Percentiles rank a stretch among this genome's conserved stretches.
These are phyloP conservation scores for Vimba vimba DNA, from an alignment of 2,113 vertebrate species.

Conservation along the genomic window DNA sequence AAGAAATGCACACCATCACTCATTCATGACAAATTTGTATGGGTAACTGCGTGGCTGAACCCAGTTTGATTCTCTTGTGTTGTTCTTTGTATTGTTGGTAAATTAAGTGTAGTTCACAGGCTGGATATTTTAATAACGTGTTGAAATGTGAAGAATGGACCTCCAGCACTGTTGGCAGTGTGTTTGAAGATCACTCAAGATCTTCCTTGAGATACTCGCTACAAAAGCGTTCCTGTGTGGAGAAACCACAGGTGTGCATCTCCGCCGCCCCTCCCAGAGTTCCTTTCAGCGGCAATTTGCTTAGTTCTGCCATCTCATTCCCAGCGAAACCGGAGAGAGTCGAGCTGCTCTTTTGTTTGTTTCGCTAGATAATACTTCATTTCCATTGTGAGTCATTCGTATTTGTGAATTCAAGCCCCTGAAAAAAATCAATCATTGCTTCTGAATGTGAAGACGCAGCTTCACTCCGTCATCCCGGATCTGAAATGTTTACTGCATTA, in stretches of 20 bases:
- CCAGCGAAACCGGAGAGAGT: background rate
- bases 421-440: background rate
- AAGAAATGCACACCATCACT: background rate
- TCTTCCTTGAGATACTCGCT: background rate
- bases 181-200: constrained; percentile 18
- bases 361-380: constrained; percentile 1
- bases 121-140: constrained; percentile 26
- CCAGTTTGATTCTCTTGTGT: background rate
- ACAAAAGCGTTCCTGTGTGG: constrained; percentile 28
- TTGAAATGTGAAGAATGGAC: constrained; percentile 30
- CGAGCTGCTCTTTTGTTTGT: background rate
- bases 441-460: background rate
- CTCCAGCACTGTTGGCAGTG: background rate
- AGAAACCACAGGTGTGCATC: constrained; percentile 26
- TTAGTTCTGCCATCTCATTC: constrained; percentile 15
- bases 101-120: background rate
- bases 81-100: background rate
- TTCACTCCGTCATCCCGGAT: background rate
- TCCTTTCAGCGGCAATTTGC: background rate
- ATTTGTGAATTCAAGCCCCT: background rate
- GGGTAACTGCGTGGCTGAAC: background rate
- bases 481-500: background rate
- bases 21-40: background rate
- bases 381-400: constrained; percentile 2
- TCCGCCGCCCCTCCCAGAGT: background rate